phyloP scores from a whole-genome alignment of 53 echinoderm and acorn worm species.

The Stichopus horrens region DNA sequence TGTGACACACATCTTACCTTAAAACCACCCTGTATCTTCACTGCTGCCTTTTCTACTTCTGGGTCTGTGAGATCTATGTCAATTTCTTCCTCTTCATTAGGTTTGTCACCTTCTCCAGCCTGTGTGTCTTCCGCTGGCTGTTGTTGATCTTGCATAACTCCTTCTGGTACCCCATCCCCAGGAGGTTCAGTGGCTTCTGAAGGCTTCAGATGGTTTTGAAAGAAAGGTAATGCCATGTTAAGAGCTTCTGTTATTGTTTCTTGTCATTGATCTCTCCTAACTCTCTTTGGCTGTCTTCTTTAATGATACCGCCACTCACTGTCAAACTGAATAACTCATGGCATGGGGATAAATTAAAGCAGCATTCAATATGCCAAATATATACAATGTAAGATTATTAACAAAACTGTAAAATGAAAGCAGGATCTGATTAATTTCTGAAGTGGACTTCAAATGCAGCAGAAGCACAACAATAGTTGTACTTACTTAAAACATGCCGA shows the following conservation, averaged over 20 bases:
- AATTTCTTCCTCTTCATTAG: neutral
- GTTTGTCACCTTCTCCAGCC: neutral
- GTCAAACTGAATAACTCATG: neutral
- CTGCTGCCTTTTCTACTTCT: slow-evolving; percentile 84
- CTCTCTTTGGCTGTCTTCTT: neutral
- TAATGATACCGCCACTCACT: neutral
- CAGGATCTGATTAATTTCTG: too few relatives aligned
- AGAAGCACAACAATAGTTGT: too few relatives aligned
- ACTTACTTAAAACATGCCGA: too few relatives aligned
- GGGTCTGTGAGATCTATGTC: slow-evolving; percentile 55
- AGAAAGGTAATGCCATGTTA: neutral
- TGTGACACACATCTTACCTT: slow-evolving; percentile 58
- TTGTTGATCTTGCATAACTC: neutral
- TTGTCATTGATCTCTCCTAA: too few relatives aligned
- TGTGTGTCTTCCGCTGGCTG: neutral
- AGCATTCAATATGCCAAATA: neutral
- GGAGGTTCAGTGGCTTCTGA: slow-evolving; percentile 29
- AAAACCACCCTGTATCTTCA: slow-evolving; percentile 81
- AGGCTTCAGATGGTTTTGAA: neutral
- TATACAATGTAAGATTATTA: too few relatives aligned
- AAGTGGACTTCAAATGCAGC: too few relatives aligned
- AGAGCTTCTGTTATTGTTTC: neutral
- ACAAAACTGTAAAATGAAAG: too few relatives aligned
- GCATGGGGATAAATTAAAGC: neutral
- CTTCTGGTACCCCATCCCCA: slow-evolving; percentile 20